Conservation (phyloP, 2,888 invertebrate species). For the Melipona beecheii region DNA sequence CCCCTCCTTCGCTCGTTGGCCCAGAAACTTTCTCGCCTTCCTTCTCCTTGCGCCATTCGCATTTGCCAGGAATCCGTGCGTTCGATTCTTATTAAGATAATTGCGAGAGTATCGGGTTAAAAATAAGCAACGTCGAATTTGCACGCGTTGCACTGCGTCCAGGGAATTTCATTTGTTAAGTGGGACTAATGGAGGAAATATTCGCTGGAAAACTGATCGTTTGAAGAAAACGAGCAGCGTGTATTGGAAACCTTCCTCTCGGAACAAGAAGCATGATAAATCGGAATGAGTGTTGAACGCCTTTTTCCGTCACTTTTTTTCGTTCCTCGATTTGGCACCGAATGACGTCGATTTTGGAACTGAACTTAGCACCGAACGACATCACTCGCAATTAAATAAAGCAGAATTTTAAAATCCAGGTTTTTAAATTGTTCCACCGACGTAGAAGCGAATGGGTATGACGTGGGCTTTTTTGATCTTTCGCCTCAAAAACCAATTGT, state of each 20-base stretch:
- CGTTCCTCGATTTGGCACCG: too few species aligned
- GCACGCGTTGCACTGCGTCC: background rate
- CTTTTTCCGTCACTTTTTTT: too few species aligned
- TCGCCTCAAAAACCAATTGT: too few species aligned
- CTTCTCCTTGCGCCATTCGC: slow-evolving; percentile 27
- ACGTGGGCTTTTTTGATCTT: too few species aligned
- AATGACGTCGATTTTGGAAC: too few species aligned
- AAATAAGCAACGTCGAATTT: slow-evolving; percentile 30
- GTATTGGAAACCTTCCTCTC: background rate
- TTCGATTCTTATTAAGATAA: slow-evolving; percentile 50
- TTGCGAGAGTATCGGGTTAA: slow-evolving; percentile 42
- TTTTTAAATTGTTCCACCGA: too few species aligned
- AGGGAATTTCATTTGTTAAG: background rate
- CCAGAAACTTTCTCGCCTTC: slow-evolving; percentile 60
- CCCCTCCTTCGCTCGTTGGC: slow-evolving; percentile 49
- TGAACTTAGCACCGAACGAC: too few species aligned
- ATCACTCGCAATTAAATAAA: too few species aligned
- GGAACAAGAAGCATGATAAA: background rate
- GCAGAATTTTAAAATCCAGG: too few species aligned
- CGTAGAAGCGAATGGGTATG: too few species aligned
- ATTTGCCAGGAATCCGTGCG: slow-evolving; percentile 43
- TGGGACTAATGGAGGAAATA: background rate
- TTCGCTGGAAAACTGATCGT: background rate
- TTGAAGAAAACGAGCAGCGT: background rate
- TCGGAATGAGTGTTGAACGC: too few species aligned